Conservation (phyloP, 2,888 invertebrate genomes). For the Piscicola geometra region DNA sequence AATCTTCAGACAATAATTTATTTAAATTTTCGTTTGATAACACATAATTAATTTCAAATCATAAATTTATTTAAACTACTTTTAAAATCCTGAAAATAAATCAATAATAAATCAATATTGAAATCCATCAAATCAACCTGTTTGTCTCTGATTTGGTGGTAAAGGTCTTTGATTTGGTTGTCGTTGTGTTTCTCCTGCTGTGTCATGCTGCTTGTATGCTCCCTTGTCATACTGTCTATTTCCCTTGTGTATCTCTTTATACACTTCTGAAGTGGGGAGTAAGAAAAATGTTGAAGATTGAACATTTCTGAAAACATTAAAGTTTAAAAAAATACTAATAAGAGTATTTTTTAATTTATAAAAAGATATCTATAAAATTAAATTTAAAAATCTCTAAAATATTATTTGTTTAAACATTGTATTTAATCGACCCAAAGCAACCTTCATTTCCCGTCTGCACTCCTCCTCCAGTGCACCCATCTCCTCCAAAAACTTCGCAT, state of each 20-base stretch:
- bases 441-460: not conserved
- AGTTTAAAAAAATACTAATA: too few relatives aligned
- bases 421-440: too few relatives aligned
- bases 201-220: not conserved
- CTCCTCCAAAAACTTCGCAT: not conserved
- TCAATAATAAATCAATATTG: too few relatives aligned
- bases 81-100: not conserved
- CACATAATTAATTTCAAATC: too few relatives aligned
- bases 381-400: too few relatives aligned
- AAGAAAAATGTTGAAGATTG: too few relatives aligned
- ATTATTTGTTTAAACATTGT: too few relatives aligned
- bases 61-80: too few relatives aligned
- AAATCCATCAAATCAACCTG: too few relatives aligned
- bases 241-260: conserved; percentile 17
- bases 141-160: conserved; percentile 6
- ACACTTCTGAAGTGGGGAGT: conserved; percentile 25
- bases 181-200: not conserved
- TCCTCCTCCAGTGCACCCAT: conserved; percentile 2
- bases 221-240: not conserved
- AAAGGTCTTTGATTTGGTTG: not conserved
- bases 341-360: too few relatives aligned
- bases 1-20: not conserved
- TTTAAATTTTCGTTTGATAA: not conserved
- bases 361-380: too few relatives aligned
- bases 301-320: too few relatives aligned